These are phyloP conservation scores for Microctenopoma steveboyesi DNA, from an alignment of 2,797 vertebrate species.

Conservation along the genomic window DNA sequence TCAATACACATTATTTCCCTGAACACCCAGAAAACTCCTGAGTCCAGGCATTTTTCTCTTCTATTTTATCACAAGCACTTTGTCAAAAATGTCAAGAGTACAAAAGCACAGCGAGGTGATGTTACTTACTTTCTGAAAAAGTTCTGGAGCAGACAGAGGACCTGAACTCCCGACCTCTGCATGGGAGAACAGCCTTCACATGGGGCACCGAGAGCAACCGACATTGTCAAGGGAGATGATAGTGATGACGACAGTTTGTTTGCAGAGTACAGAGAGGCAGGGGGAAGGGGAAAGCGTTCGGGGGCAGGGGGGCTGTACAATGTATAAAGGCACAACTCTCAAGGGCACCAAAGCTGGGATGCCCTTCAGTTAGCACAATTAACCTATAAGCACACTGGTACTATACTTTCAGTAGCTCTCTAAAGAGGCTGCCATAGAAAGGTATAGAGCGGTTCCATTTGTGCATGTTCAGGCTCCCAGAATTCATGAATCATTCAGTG, in stretches of 20 bases:
- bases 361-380: constrained; percentile 69
- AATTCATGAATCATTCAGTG: constrained; percentile 72
- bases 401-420: constrained; percentile 62
- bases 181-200: constrained; percentile 59
- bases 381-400: constrained; percentile 52
- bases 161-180: constrained; percentile 54
- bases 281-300: constrained; percentile 1
- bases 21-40: constrained; percentile 40
- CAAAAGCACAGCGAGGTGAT: constrained; percentile 52
- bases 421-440: constrained; percentile 38
- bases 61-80: constrained; percentile 32
- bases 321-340: constrained; percentile 41
- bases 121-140: constrained; percentile 46
- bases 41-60: constrained; percentile 15
- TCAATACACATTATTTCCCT: constrained; percentile 28
- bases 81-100: constrained; percentile 55
- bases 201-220: constrained; percentile 49
- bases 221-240: constrained; percentile 55
- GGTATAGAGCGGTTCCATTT: constrained; percentile 28
- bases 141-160: constrained; percentile 45
- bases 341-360: constrained; percentile 40
- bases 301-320: constrained; percentile 29
- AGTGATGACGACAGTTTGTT: constrained; percentile 63
- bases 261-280: constrained; percentile 32
- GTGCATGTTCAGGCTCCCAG: constrained; percentile 50